These are phyloP conservation scores for Parapristionchus giblindavisi DNA, from an alignment of 2,888 invertebrate species.

Conservation along the genomic window DNA sequence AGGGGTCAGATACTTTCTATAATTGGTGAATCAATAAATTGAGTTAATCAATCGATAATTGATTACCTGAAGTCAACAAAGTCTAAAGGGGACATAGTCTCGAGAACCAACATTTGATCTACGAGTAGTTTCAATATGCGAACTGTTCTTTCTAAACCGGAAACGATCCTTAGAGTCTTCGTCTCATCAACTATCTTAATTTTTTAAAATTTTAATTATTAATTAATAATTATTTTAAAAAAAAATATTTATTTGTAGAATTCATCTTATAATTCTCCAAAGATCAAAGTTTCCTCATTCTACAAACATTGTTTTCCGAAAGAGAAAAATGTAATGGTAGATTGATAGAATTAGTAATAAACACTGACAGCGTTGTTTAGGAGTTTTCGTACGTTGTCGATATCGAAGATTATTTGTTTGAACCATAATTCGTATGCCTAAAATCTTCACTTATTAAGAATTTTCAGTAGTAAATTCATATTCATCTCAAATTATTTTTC, in stretches of 20 bases:
- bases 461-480: too few species aligned
- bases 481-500: too few species aligned
- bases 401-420: slow-evolving; percentile 95
- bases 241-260: too few species aligned
- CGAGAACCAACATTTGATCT: slow-evolving; percentile 92
- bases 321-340: background rate
- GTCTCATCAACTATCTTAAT: slow-evolving; percentile 83
- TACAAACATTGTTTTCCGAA: too few species aligned
- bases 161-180: slow-evolving; percentile 89
- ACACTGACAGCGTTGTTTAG: slow-evolving; percentile 73
- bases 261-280: too few species aligned
- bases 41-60: background rate
- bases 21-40: slow-evolving; percentile 34
- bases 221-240: too few species aligned
- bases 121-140: slow-evolving; percentile 88
- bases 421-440: slow-evolving; percentile 94
- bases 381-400: slow-evolving; percentile 87
- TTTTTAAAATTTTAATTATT: too few species aligned
- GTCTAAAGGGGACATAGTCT: slow-evolving; percentile 98
- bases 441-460: too few species aligned
- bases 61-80: slow-evolving; percentile 88
- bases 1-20: slow-evolving; percentile 85
- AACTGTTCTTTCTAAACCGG: slow-evolving; percentile 87
- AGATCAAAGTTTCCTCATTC: too few species aligned
- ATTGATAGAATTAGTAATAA: background rate